These are phyloP conservation scores for Diorhabda carinulata DNA, from an alignment of 1,140 invertebrate genomes.

Conservation along the genomic window DNA sequence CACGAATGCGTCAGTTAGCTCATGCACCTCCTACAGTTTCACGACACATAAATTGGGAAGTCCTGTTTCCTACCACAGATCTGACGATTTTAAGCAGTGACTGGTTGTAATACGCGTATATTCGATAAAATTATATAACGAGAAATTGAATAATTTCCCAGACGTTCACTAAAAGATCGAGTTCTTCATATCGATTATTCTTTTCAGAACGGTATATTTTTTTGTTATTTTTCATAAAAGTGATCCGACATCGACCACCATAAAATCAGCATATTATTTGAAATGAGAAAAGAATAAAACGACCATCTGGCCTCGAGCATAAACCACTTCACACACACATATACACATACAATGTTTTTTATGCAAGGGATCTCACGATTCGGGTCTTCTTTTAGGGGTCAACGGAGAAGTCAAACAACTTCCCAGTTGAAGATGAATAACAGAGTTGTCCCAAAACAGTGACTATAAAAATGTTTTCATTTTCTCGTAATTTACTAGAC, in stretches of 20 bases:
- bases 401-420: not conserved
- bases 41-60: constrained; percentile 4
- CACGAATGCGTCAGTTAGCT: not conserved
- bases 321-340: not conserved
- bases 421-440: not conserved
- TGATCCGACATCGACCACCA: not conserved
- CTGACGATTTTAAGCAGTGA: not conserved
- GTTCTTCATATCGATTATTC: too few species aligned
- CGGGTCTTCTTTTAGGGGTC: not conserved
- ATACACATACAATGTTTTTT: not conserved
- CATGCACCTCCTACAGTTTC: constrained; percentile 2
- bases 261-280: not conserved
- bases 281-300: not conserved
- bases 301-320: not conserved
- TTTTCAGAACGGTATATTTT: not conserved
- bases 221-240: not conserved
- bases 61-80: constrained; percentile 10
- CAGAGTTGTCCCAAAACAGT: not conserved
- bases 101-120: not conserved
- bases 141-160: too few species aligned
- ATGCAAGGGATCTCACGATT: constrained; percentile 1
- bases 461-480: not conserved
- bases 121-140: too few species aligned
- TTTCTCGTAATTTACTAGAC: not conserved
- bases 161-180: too few species aligned